A percentile compares a stretch with the other conserved stretches of the same genome.
phyloP scores from a whole-genome alignment of 2,113 vertebrate species.

The Stomatorhinus ivindoensis region DNA sequence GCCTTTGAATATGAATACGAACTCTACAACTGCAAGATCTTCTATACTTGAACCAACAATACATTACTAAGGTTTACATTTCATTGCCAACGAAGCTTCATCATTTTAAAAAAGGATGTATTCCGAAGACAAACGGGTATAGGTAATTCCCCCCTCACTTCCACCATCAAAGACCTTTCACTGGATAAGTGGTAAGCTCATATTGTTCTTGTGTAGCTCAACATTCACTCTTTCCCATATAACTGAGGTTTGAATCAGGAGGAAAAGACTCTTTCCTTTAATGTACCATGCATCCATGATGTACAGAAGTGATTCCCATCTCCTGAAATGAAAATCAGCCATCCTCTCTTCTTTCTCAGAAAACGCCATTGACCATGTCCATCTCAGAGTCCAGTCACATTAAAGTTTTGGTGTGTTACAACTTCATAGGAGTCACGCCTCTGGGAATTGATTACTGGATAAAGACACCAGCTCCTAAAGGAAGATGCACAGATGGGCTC shows the following conservation, averaged over 20 bases:
- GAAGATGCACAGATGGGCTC: background rate
- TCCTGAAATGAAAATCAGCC: background rate
- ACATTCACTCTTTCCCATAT: background rate
- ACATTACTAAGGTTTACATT: background rate
- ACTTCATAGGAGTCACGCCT: background rate
- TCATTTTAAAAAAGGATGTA: background rate
- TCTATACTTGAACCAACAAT: background rate
- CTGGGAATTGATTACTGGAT: background rate
- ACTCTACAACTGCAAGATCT: background rate
- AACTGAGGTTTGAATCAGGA: background rate
- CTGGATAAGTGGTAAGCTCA: background rate
- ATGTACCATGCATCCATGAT: background rate
- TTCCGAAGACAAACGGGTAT: background rate
- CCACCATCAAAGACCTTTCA: background rate
- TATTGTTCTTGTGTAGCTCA: background rate
- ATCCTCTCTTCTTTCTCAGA: background rate
- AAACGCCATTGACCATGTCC: background rate
- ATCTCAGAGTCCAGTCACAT: background rate
- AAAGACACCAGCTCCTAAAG: background rate
- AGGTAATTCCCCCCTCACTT: background rate
- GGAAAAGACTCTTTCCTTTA: background rate
- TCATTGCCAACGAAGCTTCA: background rate
- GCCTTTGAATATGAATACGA: background rate
- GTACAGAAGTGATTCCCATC: background rate
- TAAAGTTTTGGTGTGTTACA: background rate